Evolutionary conservation across 1,140 invertebrate species (phyloP), one percentile per base, ranked within the genome.

Genomic region (Orius laevigatus): DNA sequence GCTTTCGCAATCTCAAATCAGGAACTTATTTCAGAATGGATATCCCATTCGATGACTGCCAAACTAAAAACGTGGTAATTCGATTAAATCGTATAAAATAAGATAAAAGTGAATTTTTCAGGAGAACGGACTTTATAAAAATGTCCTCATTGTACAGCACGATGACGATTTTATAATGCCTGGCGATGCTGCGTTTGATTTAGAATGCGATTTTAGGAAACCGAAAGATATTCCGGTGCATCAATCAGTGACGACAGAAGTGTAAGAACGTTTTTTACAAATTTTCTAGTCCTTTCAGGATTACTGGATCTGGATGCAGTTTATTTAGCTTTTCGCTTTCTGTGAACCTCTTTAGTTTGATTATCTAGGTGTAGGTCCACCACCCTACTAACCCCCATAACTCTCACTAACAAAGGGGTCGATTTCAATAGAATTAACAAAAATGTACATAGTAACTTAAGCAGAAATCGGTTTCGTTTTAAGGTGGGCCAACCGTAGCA

Each of bases 81-180:
- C 25, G 40, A 43, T n/a, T 16, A 49, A 38, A 38, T 8, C n/a
- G n/a, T n/a, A n/a, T n/a, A n/a, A n/a, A n/a, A n/a, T n/a, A n/a
- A n/a, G n/a, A n/a, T n/a, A n/a, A n/a, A n/a, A n/a, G n/a, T n/a
- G n/a, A n/a, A 40, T 51, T n/a, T 52, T 52, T 18, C 49, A 73
- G 64, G 62, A 70, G 12, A 66, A 64, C 3, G 65, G 72, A 20
- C 64, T 67, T 1, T 74, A 71, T 57, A 67, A 64, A 1, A 75
- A 73, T 50, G 65, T 71, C 11, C 59, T 76, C 20, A 66, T 76
- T 9, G 63, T 76, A 12, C 74, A 76, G 55, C 70, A 75, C 52
- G 74, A 76, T 58, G 71, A 74, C 33, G 73, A 76, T 49, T 56
- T 76, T 4, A 69, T 76, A 46, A 74, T 73, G 45, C 73, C 74